Evolutionary conservation across 2,888 invertebrate genomes (phyloP).

Genomic region (Serrognathus titanus): DNA sequence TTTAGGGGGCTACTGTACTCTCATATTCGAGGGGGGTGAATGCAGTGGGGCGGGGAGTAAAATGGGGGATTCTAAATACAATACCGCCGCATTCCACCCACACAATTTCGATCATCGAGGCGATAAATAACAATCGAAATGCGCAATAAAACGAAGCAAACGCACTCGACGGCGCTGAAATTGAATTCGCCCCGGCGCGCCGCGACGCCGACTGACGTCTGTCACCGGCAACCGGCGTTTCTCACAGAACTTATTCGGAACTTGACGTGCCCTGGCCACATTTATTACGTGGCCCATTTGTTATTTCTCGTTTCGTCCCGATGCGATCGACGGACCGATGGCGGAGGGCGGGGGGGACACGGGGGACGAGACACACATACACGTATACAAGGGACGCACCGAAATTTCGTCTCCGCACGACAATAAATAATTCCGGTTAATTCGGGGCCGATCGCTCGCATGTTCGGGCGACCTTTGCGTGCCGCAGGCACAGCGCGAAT

Average conservation of each 20-base stretch:
- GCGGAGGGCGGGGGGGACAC: neutral
- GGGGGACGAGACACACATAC: neutral
- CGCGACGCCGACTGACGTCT: constrained; percentile 13
- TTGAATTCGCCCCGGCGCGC: neutral
- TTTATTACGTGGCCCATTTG: constrained; percentile 40
- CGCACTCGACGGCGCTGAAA: neutral
- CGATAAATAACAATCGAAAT: no score
- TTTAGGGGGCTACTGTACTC: no score
- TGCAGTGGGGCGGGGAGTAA: no score
- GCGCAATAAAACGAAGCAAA: no score
- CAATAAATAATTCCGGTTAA: neutral
- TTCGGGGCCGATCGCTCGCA: constrained; percentile 4
- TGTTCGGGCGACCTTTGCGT: constrained; percentile 9
- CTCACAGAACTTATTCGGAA: constrained; percentile 40
- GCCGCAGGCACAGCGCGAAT: neutral
- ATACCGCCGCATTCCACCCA: no score
- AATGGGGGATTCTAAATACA: no score
- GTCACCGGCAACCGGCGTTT: constrained; percentile 32
- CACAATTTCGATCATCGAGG: no score
- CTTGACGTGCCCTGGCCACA: constrained; percentile 41
- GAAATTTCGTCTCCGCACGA: neutral
- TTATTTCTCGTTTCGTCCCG: constrained; percentile 29
- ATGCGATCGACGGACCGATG: constrained; percentile 6
- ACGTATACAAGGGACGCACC: neutral
- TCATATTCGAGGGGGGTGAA: no score